Percentiles rank a stretch among this genome's conserved stretches.
Conservation (phyloP, 2,113 vertebrate genomes). For the Hylia prasina region DNA sequence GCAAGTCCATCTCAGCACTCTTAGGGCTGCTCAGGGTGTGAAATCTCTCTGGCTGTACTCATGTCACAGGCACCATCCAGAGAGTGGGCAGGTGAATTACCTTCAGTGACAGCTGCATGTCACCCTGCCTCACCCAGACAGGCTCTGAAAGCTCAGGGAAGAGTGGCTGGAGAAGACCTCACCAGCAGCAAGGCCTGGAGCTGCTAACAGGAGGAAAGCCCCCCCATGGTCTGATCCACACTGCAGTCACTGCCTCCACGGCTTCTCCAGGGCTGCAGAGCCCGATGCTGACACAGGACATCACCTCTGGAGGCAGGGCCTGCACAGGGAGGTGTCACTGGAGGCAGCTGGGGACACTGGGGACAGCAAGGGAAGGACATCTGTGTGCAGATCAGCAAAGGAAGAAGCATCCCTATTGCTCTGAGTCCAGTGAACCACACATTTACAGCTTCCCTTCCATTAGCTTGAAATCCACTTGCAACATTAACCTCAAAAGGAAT, state of each 20-base stretch:
- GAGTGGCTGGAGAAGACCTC: not conserved
- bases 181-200: not conserved
- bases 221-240: rapidly evolving
- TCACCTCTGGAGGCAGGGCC: not conserved
- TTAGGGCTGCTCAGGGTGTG: rapidly evolving
- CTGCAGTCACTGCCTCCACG: rapidly evolving
- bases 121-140: not conserved
- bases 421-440: not conserved
- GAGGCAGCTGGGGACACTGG: not conserved
- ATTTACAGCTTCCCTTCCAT: constrained; percentile 8
- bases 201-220: not conserved
- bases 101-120: not conserved
- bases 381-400: not conserved
- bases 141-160: not conserved
- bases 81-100: not conserved
- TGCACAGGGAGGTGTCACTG: not conserved
- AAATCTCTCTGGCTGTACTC: not conserved
- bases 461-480: constrained; percentile 23
- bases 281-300: not conserved
- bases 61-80: not conserved
- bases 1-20: not conserved
- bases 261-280: not conserved
- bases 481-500: constrained; percentile 19
- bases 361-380: not conserved
- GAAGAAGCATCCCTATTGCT: not conserved